Conservation (phyloP, 2,797 vertebrate genomes). For the Lutjanus argentimaculatus region DNA sequence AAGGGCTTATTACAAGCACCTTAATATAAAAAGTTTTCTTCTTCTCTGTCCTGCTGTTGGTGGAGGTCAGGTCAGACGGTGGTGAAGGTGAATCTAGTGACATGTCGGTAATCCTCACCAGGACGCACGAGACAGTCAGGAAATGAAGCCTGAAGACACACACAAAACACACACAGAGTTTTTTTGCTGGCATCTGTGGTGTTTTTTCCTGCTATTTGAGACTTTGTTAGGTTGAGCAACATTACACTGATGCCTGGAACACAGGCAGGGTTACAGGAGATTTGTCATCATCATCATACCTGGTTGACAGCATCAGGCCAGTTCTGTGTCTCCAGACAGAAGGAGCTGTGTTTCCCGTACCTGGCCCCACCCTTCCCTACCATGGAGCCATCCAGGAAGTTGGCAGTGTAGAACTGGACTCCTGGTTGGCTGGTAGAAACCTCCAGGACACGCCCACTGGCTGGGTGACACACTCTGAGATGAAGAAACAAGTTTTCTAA, state of each 20-base stretch:
- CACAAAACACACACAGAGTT: slow-evolving; percentile 2
- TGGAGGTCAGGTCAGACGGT: slow-evolving; percentile 69
- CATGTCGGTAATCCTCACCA: slow-evolving; percentile 89
- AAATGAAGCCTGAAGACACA: slow-evolving; percentile 86
- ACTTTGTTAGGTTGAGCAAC: too few relatives aligned
- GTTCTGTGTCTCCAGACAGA: slow-evolving; percentile 96
- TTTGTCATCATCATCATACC: slow-evolving; percentile 78
- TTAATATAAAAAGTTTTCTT: background rate
- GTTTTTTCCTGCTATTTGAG: too few relatives aligned
- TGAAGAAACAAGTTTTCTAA: background rate
- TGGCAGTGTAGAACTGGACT: slow-evolving; percentile 96
- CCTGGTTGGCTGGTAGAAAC: slow-evolving; percentile 94
- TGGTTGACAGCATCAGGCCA: slow-evolving; percentile 96
- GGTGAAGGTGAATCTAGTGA: slow-evolving; percentile 89
- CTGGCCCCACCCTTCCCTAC: slow-evolving; percentile 87
- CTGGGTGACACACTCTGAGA: slow-evolving; percentile 88
- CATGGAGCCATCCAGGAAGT: slow-evolving; percentile 93
- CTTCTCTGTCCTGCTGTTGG: background rate
- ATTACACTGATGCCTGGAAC: too few relatives aligned
- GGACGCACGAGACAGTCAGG: slow-evolving; percentile 89
- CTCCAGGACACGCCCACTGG: slow-evolving; percentile 90
- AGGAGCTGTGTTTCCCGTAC: slow-evolving; percentile 91
- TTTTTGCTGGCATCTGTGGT: too few relatives aligned
- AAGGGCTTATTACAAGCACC: too few relatives aligned
- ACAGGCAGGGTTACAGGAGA: too few relatives aligned